Evolutionary conservation across 1,140 invertebrate species (phyloP), one percentile per base, ranked within the genome.

Genomic region (Dendrolimus kikuchii): DNA sequence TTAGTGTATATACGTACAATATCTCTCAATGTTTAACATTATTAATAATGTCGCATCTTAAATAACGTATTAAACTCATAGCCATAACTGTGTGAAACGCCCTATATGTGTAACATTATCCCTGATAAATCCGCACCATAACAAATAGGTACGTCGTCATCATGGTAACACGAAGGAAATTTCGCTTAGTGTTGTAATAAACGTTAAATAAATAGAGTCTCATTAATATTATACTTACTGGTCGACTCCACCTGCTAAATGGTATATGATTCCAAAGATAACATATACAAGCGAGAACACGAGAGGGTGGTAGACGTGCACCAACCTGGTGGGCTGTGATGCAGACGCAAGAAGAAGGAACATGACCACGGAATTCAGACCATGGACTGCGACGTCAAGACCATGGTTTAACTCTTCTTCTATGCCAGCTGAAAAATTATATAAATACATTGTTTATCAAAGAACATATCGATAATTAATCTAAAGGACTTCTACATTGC

Each of bases 231-330:
- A 41, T 40, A 75, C 88, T 78, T 82, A 91, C 88, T 88, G 90
- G 63, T 92, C 90, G 1, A 88, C 88, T 6, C 95, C 95, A 2
- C 94, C 95, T n/a, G 90, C 89, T 0, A 83, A 47, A 74, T 92
- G 94, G 74, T 95, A 96, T 23, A 95, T 86, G 5, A 92, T 58
- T 4, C 90, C 92, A 71, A 96, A 96, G 7, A 91, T 62, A 0
- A 92, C 73, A 74, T 94, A 96, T 6, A 84, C 57, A 1, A 89
- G 46, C 5, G 90, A 89, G 57, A 93, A 90, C 4, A 88, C 44
- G 0, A 93, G 58, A 4, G 92, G 90, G 71, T 93, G 91, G 79
- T 93, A 91, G 59, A 92, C 89, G 70, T 95, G 92, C 4, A 91
- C 74, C 38, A 95, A 57, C 40, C 91, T 82, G n/a, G 92, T 83